phyloP scores from a whole-genome alignment of 2,113 vertebrate genomes.

The Hippocampus guttulatus region DNA sequence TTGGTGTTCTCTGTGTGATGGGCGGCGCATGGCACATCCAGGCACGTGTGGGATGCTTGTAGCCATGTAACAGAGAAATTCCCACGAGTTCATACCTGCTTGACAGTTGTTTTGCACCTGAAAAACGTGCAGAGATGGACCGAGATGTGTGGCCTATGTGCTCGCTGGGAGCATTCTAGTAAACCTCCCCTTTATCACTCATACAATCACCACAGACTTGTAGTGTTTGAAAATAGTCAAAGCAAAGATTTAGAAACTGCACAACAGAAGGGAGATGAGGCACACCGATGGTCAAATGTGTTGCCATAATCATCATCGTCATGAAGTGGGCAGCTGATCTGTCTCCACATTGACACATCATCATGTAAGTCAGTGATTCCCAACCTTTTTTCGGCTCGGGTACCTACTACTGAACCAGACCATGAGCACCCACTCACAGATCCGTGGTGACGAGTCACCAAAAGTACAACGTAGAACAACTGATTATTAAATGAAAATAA shows the following conservation, averaged over 20 bases:
- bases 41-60: slow-evolving; percentile 35
- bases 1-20: slow-evolving; percentile 23
- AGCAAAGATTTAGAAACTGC: slow-evolving; percentile 28
- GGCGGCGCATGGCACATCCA: slow-evolving; percentile 36
- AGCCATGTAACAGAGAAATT: slow-evolving; percentile 20
- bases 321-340: slow-evolving; percentile 32
- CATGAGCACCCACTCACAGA: too few species aligned
- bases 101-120: slow-evolving; percentile 19
- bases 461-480: too few species aligned
- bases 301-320: slow-evolving; percentile 38
- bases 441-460: too few species aligned
- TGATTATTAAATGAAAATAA: too few species aligned
- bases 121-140: slow-evolving; percentile 11
- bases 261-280: slow-evolving; percentile 37
- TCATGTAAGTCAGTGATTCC: not conserved
- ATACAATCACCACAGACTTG: slow-evolving; percentile 35
- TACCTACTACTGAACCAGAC: too few species aligned
- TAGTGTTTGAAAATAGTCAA: slow-evolving; percentile 17
- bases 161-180: slow-evolving; percentile 5
- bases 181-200: slow-evolving; percentile 17
- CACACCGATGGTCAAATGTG: slow-evolving; percentile 49
- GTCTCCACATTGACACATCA: slow-evolving; percentile 28
- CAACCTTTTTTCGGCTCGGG: too few species aligned
- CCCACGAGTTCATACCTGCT: slow-evolving; percentile 12
- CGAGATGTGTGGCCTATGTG: not conserved